phyloP scores from a whole-genome alignment of 2,888 invertebrate species.

The Cantharis lateralis region DNA sequence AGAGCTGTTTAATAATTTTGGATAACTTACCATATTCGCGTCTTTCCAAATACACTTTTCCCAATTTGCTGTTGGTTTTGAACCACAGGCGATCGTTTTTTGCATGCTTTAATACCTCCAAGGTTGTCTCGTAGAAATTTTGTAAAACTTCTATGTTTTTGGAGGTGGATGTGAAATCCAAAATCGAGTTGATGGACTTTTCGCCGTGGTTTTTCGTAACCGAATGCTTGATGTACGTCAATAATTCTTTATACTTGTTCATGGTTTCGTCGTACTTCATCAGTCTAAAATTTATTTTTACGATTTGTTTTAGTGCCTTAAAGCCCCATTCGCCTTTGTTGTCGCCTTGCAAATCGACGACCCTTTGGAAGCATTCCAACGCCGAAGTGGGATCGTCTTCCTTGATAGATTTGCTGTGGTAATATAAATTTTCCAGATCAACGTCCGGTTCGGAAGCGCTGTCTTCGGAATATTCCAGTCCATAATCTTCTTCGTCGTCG shows the following conservation, averaged over 20 bases:
- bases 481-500: constrained; percentile 95
- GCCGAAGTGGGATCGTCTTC: constrained; percentile 92
- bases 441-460: constrained; percentile 99
- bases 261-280: constrained; percentile 72
- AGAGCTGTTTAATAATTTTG: constrained; percentile 93
- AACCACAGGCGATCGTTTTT: constrained; percentile 99
- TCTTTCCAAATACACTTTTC: constrained; percentile 95
- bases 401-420: constrained; percentile 96
- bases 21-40: constrained; percentile 90
- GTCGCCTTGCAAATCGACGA: constrained; percentile 94
- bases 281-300: constrained; percentile 97
- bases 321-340: constrained; percentile 99
- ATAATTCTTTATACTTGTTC: constrained; percentile 80
- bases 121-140: constrained; percentile 96
- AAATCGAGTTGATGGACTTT: constrained; percentile 97
- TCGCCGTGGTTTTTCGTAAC: constrained; percentile 99
- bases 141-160: constrained; percentile 83
- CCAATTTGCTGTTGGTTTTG: constrained; percentile 97
- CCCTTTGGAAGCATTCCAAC: constrained; percentile 89
- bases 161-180: constrained; percentile 98
- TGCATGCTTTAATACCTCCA: constrained; percentile 92
- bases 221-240: constrained; percentile 97
- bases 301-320: constrained; percentile 99
- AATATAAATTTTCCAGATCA: constrained; percentile 98
- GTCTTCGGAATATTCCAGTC: constrained; percentile 98